Evolutionary conservation across 2,797 vertebrate species (phyloP).

Genomic region (Eurystomus glaucurus): DNA sequence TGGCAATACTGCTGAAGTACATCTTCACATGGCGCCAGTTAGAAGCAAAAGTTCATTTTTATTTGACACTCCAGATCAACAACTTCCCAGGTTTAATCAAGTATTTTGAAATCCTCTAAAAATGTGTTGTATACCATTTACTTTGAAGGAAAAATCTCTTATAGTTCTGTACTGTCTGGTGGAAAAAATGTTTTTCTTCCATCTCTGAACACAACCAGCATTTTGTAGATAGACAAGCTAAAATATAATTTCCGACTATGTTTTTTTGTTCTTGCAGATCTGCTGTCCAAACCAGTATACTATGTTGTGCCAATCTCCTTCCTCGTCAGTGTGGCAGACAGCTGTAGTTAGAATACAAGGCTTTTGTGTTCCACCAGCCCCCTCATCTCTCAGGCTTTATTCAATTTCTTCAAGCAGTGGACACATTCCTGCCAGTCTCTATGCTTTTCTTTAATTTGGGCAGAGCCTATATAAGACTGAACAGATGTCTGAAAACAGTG

Average conservation of each 20-base stretch:
- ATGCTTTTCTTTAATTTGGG: constrained; percentile 23
- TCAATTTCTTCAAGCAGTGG: constrained; percentile 51
- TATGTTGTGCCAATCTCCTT: not conserved
- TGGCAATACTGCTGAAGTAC: not conserved
- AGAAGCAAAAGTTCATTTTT: constrained; percentile 4
- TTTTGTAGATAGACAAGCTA: not conserved
- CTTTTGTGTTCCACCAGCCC: not conserved
- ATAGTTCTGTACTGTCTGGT: not conserved
- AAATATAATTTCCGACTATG: not conserved
- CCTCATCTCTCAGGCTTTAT: constrained; percentile 6
- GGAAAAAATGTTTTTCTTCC: not conserved
- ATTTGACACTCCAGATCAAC: not conserved
- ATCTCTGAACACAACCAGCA: not conserved
- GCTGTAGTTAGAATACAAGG: not conserved
- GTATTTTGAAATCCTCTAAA: constrained; percentile 5
- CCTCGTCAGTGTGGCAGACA: constrained; percentile 1
- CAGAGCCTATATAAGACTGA: not conserved
- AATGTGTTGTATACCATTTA: not conserved
- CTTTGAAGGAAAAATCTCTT: not conserved
- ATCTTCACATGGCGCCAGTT: not conserved
- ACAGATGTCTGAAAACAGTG: constrained; percentile 55
- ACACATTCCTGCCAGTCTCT: not conserved
- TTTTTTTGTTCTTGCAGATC: constrained; percentile 25
- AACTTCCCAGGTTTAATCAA: not conserved
- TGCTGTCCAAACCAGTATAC: not conserved